Percentiles rank a stretch among this genome's conserved stretches.
Evolutionary conservation across 2,797 vertebrate genomes (phyloP).

Genomic region (Scomberomorus guttatus): DNA sequence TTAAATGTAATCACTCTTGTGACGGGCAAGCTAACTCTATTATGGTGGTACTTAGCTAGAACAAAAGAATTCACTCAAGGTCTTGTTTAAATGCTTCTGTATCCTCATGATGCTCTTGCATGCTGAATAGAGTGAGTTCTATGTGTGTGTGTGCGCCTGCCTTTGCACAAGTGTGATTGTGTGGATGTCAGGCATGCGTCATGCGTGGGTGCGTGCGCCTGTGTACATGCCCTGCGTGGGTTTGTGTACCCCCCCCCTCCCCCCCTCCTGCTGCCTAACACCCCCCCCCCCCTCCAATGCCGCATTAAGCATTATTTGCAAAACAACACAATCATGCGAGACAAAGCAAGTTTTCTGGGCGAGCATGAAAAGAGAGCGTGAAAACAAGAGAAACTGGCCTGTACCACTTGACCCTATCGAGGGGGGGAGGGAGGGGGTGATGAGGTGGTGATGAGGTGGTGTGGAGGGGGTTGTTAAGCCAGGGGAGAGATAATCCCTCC

Average conservation of each 20-base stretch:
- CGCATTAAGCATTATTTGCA: constrained; percentile 75
- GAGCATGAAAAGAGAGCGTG: constrained; percentile 64
- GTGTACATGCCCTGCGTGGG: constrained; percentile 77
- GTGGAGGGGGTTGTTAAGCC: constrained; percentile 55
- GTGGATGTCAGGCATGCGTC: constrained; percentile 71
- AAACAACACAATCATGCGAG: constrained; percentile 74
- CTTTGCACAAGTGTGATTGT: constrained; percentile 26
- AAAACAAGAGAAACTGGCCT: constrained; percentile 81
- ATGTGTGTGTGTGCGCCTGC: constrained; percentile 8
- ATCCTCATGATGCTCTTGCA: constrained; percentile 56
- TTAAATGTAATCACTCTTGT: constrained; percentile 70
- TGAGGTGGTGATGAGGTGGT: constrained; percentile 57
- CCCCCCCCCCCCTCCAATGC: constrained; percentile 14
- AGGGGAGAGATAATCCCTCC: constrained; percentile 82
- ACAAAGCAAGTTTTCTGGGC: constrained; percentile 69
- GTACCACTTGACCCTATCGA: constrained; percentile 85
- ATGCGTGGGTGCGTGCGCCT: constrained; percentile 72
- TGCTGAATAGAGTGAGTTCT: constrained; percentile 41
- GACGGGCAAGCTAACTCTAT: constrained; percentile 65
- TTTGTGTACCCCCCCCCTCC: constrained; percentile 28
- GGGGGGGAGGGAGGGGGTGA: constrained; percentile 29
- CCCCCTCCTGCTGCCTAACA: not conserved
- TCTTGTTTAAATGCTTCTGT: constrained; percentile 72
- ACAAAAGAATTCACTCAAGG: constrained; percentile 75
- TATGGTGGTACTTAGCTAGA: constrained; percentile 62